Conservation (phyloP, 92 coral and sea anemone species). For the Virgularia gustaviana region DNA sequence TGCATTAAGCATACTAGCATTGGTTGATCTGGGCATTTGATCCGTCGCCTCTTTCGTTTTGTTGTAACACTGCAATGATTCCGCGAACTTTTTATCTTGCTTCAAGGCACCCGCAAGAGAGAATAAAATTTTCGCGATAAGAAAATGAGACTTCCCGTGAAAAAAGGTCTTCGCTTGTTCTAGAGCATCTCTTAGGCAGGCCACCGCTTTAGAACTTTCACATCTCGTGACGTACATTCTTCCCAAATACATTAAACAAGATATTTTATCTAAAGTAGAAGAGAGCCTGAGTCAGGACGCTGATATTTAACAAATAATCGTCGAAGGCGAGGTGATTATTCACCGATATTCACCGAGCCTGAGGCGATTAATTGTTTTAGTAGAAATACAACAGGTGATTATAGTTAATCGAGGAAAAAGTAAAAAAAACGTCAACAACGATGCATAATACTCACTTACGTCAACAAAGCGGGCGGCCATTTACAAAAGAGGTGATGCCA, state of each 20-base stretch:
- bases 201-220: not conserved
- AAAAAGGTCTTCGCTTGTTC: not conserved
- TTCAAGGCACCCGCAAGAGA: conserved; percentile 1
- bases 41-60: conserved; percentile 11
- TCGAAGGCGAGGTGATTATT: too few relatives aligned
- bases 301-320: too few relatives aligned
- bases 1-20: not conserved
- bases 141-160: not conserved
- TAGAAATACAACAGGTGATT: not conserved
- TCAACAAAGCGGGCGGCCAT: too few relatives aligned
- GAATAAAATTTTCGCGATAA: not conserved
- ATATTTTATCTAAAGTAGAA: conserved; percentile 6
- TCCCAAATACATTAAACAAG: conserved; percentile 10
- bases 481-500: too few relatives aligned
- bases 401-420: too few relatives aligned
- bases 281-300: not conserved
- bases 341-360: too few relatives aligned
- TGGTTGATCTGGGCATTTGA: not conserved
- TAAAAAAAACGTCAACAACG: too few relatives aligned
- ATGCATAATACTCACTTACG: too few relatives aligned
- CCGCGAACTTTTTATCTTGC: not conserved
- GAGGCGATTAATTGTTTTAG: too few relatives aligned
- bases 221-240: not conserved
- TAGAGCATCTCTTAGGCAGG: not conserved
- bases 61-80: not conserved